Evolutionary conservation across 2,888 invertebrate genomes (phyloP), one percentile per base, ranked within the genome.

Genomic region (Melinaea menophilus): DNA sequence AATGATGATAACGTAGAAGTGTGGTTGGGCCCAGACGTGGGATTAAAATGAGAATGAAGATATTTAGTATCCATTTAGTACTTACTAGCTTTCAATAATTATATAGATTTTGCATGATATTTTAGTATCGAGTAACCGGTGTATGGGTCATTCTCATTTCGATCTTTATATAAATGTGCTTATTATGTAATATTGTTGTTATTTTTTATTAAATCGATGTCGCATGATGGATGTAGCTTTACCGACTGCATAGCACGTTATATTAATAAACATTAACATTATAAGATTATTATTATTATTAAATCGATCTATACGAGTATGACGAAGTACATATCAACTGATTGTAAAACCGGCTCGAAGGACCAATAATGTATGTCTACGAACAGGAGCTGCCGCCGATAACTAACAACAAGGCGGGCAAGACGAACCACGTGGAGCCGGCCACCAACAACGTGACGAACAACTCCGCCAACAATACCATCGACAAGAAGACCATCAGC

Each of bases 21-120:
- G 83, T 81, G 83, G 73, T 79, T 81, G 79, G 78, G 78, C 79
- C 79, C 80, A 74, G 61, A 55, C 47, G 68, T 68, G 74, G 79
- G 88, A 88, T 89, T 84, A 68, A 88, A 90, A 89, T 90, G 89
- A 89, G 89, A 90, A 90, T 89, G 89, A 79, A 72, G 66, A 67
- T 68, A 69, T 56, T 64, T 61, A 54, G 31, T 48, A 63, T 54
- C 59, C 51, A 41, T 57, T 59, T 67, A 60, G 64, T 13, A 55
- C 60, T 61, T 13, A 55, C 60, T 61, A 60, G 66, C 67, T 64
- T 66, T 58, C 56, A 55, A 37, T 68, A 57, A 55, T 64, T 61
- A 61, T 59, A 48, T 58, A 64, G 56, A 61, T 35, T 61, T 66
- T 71, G 73, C 73, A 72, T 74, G 73, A 60, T 60, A 22, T 64